Base-by-base conservation (phyloP, 2,797 vertebrate genomes). In the Acrocephalus scirpaceus region DNA sequence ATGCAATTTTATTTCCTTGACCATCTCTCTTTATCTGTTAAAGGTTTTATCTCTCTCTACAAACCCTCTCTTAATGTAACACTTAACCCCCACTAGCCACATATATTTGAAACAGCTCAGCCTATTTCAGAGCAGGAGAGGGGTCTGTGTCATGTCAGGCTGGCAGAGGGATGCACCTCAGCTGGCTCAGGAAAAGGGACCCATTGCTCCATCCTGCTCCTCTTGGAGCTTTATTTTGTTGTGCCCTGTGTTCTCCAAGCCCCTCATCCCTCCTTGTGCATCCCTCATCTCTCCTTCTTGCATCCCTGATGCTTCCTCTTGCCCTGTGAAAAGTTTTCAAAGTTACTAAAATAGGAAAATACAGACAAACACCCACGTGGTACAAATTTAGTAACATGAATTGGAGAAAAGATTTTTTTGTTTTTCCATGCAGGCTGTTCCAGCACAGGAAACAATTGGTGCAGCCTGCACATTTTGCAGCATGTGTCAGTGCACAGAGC, bases 201-300 rank as follows among this genome's bases (percentile, higher is more conserved):
- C 44, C 18, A 2, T 2, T 4, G 10, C 21, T 67, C 69, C 38
- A 5, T 10, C 47, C 34, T 34, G 21, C 34, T 21, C 20, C 36
- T 8, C 38, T 8, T 13, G 0, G 0, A 47, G 26, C 10, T 50
- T 85, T n/a, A 4, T 48, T 70, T 54, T 66, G 42, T 32, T 45
- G 47, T 47, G 44, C 34, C 45, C 27, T 2, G 0, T 4, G 9
- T 3, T 70, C 26, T 13, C 18, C 34, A n/a, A n/a, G 21, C 14
- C 74, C 19, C 32, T 40, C 13, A 0, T 13, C 36, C 32, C 42
- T 53, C 30, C 48, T 32, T 45, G 12, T 14, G 4, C 22, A n/a
- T 10, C 58, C 34, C 44, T 70, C 10, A 0, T 9, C 7, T 23
- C 45, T 50, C 13, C 25, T 45, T 29, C 22, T n/a, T 50, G 5